Base-by-base conservation (phyloP, 2,797 vertebrate genomes). In the Sebastes iracundus region DNA sequence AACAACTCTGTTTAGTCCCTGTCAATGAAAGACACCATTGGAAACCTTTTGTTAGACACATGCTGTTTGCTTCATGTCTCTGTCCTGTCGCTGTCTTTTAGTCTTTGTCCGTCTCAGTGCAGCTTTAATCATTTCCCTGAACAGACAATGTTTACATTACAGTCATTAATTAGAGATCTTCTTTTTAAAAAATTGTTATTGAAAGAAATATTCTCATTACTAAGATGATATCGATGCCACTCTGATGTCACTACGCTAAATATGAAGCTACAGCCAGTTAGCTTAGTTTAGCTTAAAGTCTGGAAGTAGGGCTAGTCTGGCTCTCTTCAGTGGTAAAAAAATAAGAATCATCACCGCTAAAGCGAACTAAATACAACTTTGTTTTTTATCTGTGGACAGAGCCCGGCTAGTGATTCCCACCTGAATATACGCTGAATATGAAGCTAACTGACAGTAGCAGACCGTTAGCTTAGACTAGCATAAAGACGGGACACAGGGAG, bases 1-100 rank as follows among this genome's bases (percentile, higher is more conserved):
- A 23, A 46, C 35, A 59, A 7, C 49, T 27, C 8, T 59, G 53
- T 76, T 70, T 66, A 64, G 74, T 59, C 49, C 6, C 14, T 25
- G 35, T 71, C 73, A 80, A 63, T 79, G 53, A 72, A 75, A 84
- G 13, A 68, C 35, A 11, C n/a, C 22, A 59, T 11, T 33, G 2
- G 20, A 16, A 32, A n/a, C 20, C 14, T 38, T 55, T 32, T 14
- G 66, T 27, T 65, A 56, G 12, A 68, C 28, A 32, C 12, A 46
- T 46, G 12, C 35, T 58, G 32, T 56, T 72, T 80, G 38, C 55
- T 66, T 67, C 20, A 7, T 77, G 53, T 30, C 33, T 65, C 16
- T 52, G 35, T 25, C 13, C 35, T n/a, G 56, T 53, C 25, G 9
- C 25, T 74, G 38, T 38, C 12, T 61, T 53, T 33, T 12, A 10